Evolutionary conservation across 2,888 invertebrate genomes (phyloP).

Genomic region (Melangyna quadrimaculata): DNA sequence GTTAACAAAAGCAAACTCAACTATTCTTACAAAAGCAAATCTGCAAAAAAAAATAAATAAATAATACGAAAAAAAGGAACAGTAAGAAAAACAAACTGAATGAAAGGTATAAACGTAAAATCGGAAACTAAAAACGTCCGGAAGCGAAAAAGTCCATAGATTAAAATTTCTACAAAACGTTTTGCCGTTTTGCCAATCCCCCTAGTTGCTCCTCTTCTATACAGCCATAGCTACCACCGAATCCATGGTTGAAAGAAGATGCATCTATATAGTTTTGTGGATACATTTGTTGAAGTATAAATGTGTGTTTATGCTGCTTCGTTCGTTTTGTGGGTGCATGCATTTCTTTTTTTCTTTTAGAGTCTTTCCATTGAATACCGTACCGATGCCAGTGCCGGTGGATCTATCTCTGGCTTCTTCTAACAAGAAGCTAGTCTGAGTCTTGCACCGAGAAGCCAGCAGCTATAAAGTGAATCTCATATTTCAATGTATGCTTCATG

Average conservation of each 20-base stretch:
- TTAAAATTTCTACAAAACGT: conserved; percentile 50
- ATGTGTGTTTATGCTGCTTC: conserved; percentile 12
- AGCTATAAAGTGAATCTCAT: conserved; percentile 41
- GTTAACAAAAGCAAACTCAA: conserved; percentile 15
- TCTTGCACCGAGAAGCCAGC: conserved; percentile 10
- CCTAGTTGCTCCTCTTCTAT: background rate
- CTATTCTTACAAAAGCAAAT: conserved; percentile 26
- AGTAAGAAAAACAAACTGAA: too few species aligned
- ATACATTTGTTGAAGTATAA: conserved; percentile 49
- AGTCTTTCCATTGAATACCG: background rate
- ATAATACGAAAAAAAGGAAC: background rate
- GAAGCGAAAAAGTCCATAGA: conserved; percentile 58
- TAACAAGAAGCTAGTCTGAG: background rate
- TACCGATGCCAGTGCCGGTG: background rate
- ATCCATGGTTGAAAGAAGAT: conserved; percentile 16
- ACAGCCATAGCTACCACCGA: background rate
- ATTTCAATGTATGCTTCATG: conserved; percentile 41
- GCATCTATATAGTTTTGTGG: conserved; percentile 48
- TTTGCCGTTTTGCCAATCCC: conserved; percentile 19
- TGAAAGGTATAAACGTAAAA: conserved; percentile 5
- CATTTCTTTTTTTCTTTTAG: conserved; percentile 20
- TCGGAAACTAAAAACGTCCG: conserved; percentile 60
- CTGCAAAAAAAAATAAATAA: conserved; percentile 5
- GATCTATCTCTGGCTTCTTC: conserved; percentile 4
- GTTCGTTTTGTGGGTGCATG: conserved; percentile 30